Conservation (phyloP, 1,140 invertebrate genomes). For the Aleiodes sp. region DNA sequence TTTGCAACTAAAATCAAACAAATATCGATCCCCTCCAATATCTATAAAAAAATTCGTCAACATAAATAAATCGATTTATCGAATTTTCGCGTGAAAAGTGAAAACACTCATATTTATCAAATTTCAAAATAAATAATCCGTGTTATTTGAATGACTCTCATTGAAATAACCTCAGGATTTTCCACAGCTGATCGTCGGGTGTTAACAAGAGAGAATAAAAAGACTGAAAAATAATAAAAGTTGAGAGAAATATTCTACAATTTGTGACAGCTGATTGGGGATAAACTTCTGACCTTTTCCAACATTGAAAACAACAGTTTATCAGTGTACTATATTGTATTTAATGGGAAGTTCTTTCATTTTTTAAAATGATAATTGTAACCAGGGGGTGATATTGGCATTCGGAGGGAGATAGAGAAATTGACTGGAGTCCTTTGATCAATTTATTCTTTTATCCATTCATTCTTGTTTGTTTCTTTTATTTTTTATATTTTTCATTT, state of each 20-base stretch:
- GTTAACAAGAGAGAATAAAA: not conserved
- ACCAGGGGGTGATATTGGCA: slow-evolving; percentile 59
- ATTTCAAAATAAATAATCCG: not conserved
- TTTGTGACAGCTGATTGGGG: not conserved
- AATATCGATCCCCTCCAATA: no score
- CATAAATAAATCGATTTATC: no score
- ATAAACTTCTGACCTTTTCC: slow-evolving; percentile 24
- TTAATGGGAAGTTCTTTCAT: slow-evolving; percentile 41
- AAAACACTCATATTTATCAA: not conserved
- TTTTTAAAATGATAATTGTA: slow-evolving; percentile 61
- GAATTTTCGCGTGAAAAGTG: no score
- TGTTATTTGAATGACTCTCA: not conserved
- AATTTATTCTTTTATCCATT: not conserved
- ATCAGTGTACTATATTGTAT: slow-evolving; percentile 14
- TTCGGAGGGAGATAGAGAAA: slow-evolving; percentile 18
- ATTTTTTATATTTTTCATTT: not conserved
- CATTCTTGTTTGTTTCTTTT: not conserved
- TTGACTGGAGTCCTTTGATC: slow-evolving; percentile 18
- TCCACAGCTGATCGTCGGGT: slow-evolving; percentile 21
- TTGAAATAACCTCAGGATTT: slow-evolving; percentile 26
- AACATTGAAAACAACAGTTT: slow-evolving; percentile 29
- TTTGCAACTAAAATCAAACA: no score
- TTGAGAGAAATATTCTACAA: not conserved
- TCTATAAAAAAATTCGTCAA: no score
- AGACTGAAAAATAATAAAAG: slow-evolving; percentile 12